Conservation (phyloP, 2,888 invertebrate species). For the Yponomeuta sedellus region DNA sequence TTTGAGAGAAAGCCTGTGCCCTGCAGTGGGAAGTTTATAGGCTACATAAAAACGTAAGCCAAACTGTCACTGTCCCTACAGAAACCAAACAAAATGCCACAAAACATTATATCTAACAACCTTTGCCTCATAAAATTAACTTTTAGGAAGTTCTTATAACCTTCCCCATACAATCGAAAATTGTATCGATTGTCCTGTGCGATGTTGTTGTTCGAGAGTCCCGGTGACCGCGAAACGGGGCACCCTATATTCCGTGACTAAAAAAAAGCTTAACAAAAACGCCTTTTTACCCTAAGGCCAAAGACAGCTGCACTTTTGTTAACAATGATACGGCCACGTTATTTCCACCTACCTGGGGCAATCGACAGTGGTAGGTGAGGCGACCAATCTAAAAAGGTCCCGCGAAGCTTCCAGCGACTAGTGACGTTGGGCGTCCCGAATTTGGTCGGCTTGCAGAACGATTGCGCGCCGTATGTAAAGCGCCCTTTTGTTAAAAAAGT, state of each 20-base stretch:
- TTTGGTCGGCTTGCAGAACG: slow-evolving; percentile 42
- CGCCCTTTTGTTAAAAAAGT: slow-evolving; percentile 68
- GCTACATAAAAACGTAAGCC: no score
- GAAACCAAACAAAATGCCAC: neutral
- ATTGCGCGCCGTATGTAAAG: slow-evolving; percentile 47
- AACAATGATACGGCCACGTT: slow-evolving; percentile 73
- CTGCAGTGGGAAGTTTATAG: no score
- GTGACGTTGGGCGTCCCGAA: slow-evolving; percentile 24
- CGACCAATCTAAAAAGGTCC: slow-evolving; percentile 34
- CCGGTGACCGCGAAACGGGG: slow-evolving; percentile 67
- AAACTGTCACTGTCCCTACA: neutral
- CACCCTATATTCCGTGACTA: slow-evolving; percentile 39
- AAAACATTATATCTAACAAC: slow-evolving; percentile 24
- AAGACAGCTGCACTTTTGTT: slow-evolving; percentile 72
- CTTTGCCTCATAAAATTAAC: slow-evolving; percentile 21
- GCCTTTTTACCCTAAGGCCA: slow-evolving; percentile 69
- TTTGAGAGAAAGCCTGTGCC: no score
- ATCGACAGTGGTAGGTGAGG: slow-evolving; percentile 51
- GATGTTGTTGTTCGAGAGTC: slow-evolving; percentile 27
- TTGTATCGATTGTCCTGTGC: neutral
- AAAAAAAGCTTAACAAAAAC: slow-evolving; percentile 44
- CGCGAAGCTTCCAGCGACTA: slow-evolving; percentile 16
- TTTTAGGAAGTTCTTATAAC: neutral
- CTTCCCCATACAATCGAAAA: neutral
- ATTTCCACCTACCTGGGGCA: slow-evolving; percentile 63